These are phyloP conservation scores for Ostrea denselamellosa DNA, from an alignment of 1,140 invertebrate genomes.

Conservation along the genomic window DNA sequence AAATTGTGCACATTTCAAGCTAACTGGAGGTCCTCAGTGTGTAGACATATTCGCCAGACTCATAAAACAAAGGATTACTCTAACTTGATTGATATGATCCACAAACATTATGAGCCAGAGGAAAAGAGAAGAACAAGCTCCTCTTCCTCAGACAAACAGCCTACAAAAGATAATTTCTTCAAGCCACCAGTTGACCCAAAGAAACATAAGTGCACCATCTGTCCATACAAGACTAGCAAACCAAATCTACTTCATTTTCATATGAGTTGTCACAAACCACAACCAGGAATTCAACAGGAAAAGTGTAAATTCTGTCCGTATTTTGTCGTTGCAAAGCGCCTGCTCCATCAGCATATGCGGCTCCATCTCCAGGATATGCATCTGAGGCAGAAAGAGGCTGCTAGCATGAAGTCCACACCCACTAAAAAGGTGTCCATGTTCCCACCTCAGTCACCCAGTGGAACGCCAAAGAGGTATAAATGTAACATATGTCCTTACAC, in stretches of 20 bases:
- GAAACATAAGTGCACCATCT: conserved; percentile 83
- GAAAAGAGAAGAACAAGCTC: conserved; percentile 15
- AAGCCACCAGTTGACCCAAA: conserved; percentile 25
- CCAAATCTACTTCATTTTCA: conserved; percentile 85
- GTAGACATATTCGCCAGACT: conserved; percentile 63
- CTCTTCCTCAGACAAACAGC: background rate
- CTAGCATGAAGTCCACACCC: conserved; percentile 46
- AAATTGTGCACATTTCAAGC: conserved; percentile 70
- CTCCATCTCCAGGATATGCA: conserved; percentile 71
- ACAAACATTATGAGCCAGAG: conserved; percentile 44
- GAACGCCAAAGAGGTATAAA: conserved; percentile 65
- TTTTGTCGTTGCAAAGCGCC: conserved; percentile 83
- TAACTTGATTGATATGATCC: conserved; percentile 41
- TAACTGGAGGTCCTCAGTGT: conserved; percentile 60
- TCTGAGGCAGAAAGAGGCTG: conserved; percentile 44
- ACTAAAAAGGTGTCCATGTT: conserved; percentile 53
- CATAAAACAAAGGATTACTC: conserved; percentile 61
- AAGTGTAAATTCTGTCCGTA: conserved; percentile 91
- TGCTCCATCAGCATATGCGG: conserved; percentile 77
- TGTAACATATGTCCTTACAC: conserved; percentile 78
- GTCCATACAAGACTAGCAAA: conserved; percentile 86
- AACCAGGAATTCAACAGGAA: conserved; percentile 83
- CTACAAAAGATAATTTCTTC: conserved; percentile 43
- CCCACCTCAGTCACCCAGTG: conserved; percentile 50
- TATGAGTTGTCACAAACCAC: conserved; percentile 86